Conservation (phyloP, 2,797 vertebrate species). For the Microctenopoma steveboyesi region DNA sequence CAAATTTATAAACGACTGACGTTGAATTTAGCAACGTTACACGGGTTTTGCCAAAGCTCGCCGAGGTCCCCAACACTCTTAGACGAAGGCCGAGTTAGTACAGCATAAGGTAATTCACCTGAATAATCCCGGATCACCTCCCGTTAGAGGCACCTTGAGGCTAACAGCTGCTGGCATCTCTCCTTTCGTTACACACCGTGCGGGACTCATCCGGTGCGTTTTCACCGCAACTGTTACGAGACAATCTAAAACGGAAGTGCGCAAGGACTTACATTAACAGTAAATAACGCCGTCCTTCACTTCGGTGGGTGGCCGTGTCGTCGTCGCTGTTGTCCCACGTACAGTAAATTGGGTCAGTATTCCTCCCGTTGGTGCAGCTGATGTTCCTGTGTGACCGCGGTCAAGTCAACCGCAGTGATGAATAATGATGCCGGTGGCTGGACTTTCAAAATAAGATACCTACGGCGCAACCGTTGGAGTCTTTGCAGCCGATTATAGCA, state of each 20-base stretch:
- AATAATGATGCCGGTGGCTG: constrained; percentile 26
- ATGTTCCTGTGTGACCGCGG: constrained; percentile 25
- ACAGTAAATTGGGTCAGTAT: constrained; percentile 66
- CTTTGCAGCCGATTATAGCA: neutral
- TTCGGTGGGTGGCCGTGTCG: neutral
- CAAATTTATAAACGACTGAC: constrained; percentile 7
- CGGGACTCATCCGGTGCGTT: constrained; percentile 3
- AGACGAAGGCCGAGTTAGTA: neutral
- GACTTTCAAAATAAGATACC: constrained; percentile 52
- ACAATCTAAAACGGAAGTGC: neutral
- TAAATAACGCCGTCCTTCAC: neutral
- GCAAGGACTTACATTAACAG: constrained; percentile 31
- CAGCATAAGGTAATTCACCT: constrained; percentile 35
- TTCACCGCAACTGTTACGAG: constrained; percentile 10
- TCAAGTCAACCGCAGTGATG: neutral
- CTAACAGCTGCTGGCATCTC: constrained; percentile 72
- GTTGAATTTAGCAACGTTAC: neutral
- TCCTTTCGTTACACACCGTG: constrained; percentile 14
- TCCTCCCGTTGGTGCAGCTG: constrained; percentile 52
- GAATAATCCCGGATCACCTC: constrained; percentile 60
- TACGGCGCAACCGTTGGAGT: fast-evolving
- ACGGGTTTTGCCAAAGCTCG: neutral
- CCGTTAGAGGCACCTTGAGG: constrained; percentile 57
- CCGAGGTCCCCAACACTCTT: neutral
- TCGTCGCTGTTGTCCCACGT: constrained; percentile 28